These are phyloP conservation scores for Sclerurus mexicanus DNA, from an alignment of 2,113 vertebrate genomes.

Conservation along the genomic window DNA sequence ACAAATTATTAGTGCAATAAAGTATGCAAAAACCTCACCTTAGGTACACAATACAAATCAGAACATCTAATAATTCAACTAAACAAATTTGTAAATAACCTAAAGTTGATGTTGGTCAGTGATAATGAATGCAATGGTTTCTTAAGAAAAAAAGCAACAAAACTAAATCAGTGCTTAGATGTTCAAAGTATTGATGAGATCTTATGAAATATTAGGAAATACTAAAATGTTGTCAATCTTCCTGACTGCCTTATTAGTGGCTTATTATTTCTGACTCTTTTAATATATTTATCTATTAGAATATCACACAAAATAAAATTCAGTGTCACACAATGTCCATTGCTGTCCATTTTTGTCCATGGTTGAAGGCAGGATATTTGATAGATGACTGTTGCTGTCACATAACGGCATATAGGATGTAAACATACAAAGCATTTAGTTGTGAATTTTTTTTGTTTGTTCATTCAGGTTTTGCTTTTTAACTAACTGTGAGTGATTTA, in stretches of 20 bases:
- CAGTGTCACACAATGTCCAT: not conserved
- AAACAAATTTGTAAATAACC: not conserved
- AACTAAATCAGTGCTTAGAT: not conserved
- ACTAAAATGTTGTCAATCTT: not conserved
- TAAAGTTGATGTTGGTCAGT: not conserved
- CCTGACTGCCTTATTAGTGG: not conserved
- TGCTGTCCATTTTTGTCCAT: not conserved
- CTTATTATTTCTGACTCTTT: not conserved
- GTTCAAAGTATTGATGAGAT: not conserved
- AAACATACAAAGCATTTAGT: not conserved
- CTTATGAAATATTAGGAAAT: not conserved
- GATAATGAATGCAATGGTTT: not conserved
- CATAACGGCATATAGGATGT: not conserved
- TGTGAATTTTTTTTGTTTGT: not conserved
- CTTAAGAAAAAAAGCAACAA: not conserved
- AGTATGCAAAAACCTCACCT: not conserved
- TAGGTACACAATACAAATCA: not conserved
- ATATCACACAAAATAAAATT: not conserved
- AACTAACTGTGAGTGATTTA: not conserved
- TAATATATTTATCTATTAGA: not conserved
- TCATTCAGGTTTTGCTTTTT: not conserved
- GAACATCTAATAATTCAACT: not conserved
- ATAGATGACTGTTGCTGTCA: not conserved
- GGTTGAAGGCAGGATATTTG: not conserved
- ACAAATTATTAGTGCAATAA: not conserved